Conservation (phyloP, 92 coral and sea anemone species). For the Paragorgia papillata region DNA sequence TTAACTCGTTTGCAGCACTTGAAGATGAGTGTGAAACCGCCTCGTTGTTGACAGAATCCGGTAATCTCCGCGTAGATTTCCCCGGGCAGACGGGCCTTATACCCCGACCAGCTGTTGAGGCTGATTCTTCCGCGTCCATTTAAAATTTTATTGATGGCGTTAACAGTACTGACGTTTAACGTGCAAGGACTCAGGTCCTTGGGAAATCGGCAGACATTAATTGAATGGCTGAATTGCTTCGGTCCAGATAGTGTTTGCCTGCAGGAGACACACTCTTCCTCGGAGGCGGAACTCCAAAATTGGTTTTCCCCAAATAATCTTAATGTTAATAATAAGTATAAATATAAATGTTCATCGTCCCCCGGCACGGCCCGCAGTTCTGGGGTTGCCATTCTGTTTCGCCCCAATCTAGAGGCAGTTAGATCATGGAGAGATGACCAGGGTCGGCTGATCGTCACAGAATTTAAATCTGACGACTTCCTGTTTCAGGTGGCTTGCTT, state of each 20-base stretch:
- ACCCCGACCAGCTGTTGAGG: too few relatives aligned
- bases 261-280: constrained; percentile 37
- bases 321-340: not conserved
- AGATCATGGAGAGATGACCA: not conserved
- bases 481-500: constrained; percentile 2
- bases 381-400: constrained; percentile 28
- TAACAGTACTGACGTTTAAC: not conserved
- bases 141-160: not conserved
- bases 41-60: too few relatives aligned
- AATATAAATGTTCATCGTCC: not conserved
- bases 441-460: not conserved
- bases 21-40: too few relatives aligned
- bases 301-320: not conserved
- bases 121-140: too few relatives aligned
- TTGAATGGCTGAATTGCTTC: not conserved
- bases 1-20: too few relatives aligned
- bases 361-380: constrained; percentile 28
- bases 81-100: too few relatives aligned
- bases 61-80: too few relatives aligned
- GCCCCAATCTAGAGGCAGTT: not conserved
- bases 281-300: not conserved
- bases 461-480: not conserved
- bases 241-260: constrained; percentile 26
- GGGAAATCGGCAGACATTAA: not conserved
- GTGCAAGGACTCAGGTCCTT: not conserved